Conservation (phyloP, 2,888 invertebrate genomes). For the Xylocampa areola region DNA sequence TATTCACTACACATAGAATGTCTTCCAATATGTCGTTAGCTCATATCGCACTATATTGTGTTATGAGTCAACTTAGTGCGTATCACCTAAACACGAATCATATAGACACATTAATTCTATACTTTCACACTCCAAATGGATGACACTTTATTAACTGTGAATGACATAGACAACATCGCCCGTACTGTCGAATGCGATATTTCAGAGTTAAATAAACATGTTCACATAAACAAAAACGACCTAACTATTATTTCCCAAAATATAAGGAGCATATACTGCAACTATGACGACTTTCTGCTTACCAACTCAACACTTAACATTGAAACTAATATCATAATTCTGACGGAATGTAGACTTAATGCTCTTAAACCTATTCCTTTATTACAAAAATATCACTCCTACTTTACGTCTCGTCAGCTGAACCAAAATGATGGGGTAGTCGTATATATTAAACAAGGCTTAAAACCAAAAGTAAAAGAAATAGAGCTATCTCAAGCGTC, state of each 20-base stretch:
- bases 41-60: too few relatives aligned
- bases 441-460: too few relatives aligned
- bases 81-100: too few relatives aligned
- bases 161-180: slow-evolving; percentile 10
- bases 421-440: background rate
- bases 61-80: too few relatives aligned
- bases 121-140: too few relatives aligned
- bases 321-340: slow-evolving; percentile 4
- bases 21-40: too few relatives aligned
- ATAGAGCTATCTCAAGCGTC: too few relatives aligned
- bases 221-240: background rate
- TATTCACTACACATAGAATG: too few relatives aligned
- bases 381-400: background rate
- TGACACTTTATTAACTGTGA: too few relatives aligned
- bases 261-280: slow-evolving; percentile 6
- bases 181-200: background rate
- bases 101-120: too few relatives aligned
- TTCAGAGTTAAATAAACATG: slow-evolving; percentile 4
- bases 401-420: background rate
- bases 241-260: slow-evolving; percentile 13
- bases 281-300: slow-evolving; percentile 1
- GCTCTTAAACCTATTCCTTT: slow-evolving; percentile 2
- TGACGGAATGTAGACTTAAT: slow-evolving; percentile 7
- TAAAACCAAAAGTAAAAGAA: background rate
- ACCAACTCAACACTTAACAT: slow-evolving; percentile 1